These are phyloP conservation scores for Cyprinella venusta DNA, from an alignment of 2,797 vertebrate genomes.

Conservation along the genomic window DNA sequence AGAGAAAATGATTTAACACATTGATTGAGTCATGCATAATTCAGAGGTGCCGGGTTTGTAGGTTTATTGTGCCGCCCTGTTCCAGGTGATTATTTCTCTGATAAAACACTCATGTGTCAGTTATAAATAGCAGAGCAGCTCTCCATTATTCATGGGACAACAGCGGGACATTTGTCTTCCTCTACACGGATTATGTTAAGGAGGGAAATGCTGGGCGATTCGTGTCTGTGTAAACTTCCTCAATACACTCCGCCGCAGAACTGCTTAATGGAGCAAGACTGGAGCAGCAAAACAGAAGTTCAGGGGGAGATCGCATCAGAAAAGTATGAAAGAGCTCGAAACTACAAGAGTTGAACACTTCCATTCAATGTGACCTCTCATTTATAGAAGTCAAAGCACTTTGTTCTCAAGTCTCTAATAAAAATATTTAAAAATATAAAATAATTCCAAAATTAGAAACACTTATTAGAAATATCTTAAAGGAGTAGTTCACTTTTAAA, in stretches of 20 bases:
- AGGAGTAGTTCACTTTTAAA: no score
- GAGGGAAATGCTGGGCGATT: conserved; percentile 67
- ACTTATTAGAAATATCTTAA: no score
- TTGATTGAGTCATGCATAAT: conserved; percentile 54
- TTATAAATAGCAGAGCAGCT: conserved; percentile 83
- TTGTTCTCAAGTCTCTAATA: background rate
- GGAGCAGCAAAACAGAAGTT: conserved; percentile 23
- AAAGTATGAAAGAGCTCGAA: conserved; percentile 21
- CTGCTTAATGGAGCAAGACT: conserved; percentile 45
- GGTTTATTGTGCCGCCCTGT: conserved; percentile 55
- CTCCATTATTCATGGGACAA: conserved; percentile 88
- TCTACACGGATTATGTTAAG: conserved; percentile 90
- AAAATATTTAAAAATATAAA: background rate
- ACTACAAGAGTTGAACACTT: conserved; percentile 13
- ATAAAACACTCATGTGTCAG: conserved; percentile 77
- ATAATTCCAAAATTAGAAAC: background rate
- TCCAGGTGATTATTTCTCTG: conserved; percentile 66
- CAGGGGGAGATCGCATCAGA: background rate
- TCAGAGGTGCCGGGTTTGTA: conserved; percentile 45
- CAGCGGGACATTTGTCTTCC: conserved; percentile 88
- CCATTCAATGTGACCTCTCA: background rate
- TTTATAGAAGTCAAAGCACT: background rate
- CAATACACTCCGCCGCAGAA: conserved; percentile 5
- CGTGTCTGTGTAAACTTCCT: conserved; percentile 62
- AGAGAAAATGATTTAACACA: conserved; percentile 41